A percentile compares a stretch with the other conserved stretches of the same genome.
Evolutionary conservation across 2,888 invertebrate genomes (phyloP).

Genomic region (Meganola albula): DNA sequence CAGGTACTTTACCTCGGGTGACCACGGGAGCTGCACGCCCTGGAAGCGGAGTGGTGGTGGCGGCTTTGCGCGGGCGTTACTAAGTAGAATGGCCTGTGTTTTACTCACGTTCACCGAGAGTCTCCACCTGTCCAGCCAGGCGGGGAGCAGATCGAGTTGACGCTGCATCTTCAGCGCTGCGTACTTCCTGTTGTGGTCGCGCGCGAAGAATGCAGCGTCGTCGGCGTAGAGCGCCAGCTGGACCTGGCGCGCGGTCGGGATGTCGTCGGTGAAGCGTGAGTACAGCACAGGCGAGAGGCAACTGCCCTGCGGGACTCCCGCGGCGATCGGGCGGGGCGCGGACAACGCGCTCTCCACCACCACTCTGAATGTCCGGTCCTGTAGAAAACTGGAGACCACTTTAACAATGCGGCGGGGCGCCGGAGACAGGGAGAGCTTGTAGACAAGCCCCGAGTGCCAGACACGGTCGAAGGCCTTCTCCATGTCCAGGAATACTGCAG

Average conservation of each 20-base stretch:
- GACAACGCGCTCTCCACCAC: constrained; percentile 3
- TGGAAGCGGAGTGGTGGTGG: too few relatives aligned
- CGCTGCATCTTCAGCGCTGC: constrained; percentile 1
- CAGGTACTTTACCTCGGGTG: too few relatives aligned
- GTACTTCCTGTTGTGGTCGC: neutral
- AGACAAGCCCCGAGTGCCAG: constrained; percentile 32
- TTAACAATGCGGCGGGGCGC: constrained; percentile 8
- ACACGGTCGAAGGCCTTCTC: constrained; percentile 34
- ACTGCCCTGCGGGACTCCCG: constrained; percentile 15
- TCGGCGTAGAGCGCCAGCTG: constrained; percentile 3
- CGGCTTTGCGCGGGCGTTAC: neutral
- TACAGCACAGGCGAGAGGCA: constrained; percentile 5
- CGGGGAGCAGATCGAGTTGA: neutral
- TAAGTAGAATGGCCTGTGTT: constrained; percentile 21
- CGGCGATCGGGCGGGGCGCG: constrained; percentile 6
- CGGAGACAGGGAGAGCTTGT: constrained; percentile 17
- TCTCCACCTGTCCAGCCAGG: constrained; percentile 3
- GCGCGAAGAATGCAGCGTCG: constrained; percentile 3
- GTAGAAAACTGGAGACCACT: neutral
- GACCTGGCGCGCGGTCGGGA: neutral
- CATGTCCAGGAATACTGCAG: constrained; percentile 29
- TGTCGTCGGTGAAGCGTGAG: constrained; percentile 3
- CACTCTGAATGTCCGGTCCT: neutral
- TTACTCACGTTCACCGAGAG: constrained; percentile 14
- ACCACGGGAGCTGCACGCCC: too few relatives aligned